These are phyloP conservation scores for Hirundo rustica DNA, from an alignment of 2,797 vertebrate species.

Conservation along the genomic window DNA sequence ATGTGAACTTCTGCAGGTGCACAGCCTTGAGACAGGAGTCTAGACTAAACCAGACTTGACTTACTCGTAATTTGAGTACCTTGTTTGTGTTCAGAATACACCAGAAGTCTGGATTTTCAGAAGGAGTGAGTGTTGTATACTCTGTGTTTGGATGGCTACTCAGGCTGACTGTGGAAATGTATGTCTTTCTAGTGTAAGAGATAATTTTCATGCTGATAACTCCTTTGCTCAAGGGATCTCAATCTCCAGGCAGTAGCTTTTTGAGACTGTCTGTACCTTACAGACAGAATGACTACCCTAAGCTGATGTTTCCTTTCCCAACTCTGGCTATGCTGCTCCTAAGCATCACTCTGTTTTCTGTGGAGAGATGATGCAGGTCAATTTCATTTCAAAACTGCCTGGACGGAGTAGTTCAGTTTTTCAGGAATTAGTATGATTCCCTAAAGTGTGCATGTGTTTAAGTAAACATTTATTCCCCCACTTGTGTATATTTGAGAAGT, in stretches of 20 bases:
- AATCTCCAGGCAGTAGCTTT: background rate
- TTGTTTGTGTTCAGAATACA: background rate
- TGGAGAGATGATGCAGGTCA: background rate
- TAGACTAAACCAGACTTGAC: background rate
- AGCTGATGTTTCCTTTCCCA: background rate
- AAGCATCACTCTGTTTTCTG: background rate
- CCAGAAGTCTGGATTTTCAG: background rate
- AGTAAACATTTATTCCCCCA: background rate
- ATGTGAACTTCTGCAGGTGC: background rate
- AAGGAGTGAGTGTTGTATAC: background rate
- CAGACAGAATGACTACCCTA: background rate
- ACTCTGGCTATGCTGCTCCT: background rate
- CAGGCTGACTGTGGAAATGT: background rate
- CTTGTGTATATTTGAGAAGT: background rate
- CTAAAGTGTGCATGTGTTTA: background rate
- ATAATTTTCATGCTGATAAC: background rate
- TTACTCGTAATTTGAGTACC: background rate
- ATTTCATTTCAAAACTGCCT: background rate
- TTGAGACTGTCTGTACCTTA: background rate
- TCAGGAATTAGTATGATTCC: background rate
- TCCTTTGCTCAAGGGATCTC: background rate
- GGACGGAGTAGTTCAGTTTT: background rate
- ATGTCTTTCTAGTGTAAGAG: background rate
- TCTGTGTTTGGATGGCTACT: background rate
- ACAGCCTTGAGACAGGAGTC: background rate